Evolutionary conservation across 2,113 vertebrate genomes (phyloP).

Genomic region (Struthidea cinerea): DNA sequence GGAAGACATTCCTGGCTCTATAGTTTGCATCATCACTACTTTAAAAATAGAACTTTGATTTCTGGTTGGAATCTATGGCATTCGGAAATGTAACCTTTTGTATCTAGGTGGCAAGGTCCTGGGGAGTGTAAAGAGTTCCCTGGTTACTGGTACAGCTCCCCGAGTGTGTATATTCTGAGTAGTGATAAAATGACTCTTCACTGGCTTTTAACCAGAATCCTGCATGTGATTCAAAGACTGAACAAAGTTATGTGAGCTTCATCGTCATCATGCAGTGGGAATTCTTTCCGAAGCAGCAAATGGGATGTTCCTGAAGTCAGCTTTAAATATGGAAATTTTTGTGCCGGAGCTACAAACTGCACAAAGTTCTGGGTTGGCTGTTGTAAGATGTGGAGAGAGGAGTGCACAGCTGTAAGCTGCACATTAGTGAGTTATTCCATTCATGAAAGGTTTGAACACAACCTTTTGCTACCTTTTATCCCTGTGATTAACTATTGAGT

Average conservation of each 20-base stretch:
- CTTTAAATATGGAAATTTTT: constrained; percentile 62
- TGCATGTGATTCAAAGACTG: constrained; percentile 56
- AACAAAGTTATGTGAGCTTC: constrained; percentile 48
- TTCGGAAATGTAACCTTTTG: constrained; percentile 19
- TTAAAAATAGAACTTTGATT: constrained; percentile 36
- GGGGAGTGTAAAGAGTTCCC: not conserved
- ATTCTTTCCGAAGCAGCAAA: constrained; percentile 66
- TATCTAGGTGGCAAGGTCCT: constrained; percentile 22
- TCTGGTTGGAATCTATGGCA: not conserved
- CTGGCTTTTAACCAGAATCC: constrained; percentile 36
- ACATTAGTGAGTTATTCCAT: constrained; percentile 1
- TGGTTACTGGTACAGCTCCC: not conserved
- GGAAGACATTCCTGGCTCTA: not conserved
- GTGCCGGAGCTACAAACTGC: not conserved
- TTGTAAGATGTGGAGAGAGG: not conserved
- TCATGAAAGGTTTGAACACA: constrained; percentile 31
- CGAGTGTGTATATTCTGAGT: not conserved
- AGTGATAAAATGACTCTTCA: constrained; percentile 8
- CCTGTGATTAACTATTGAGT: not conserved
- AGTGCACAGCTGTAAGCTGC: not conserved
- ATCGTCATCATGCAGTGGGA: constrained; percentile 36
- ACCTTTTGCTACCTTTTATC: constrained; percentile 31
- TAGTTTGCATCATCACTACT: constrained; percentile 3
- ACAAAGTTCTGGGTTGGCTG: not conserved
- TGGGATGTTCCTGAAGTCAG: constrained; percentile 63